Evolutionary conservation across 2,888 invertebrate genomes (phyloP).

Genomic region (Buathra laborator): DNA sequence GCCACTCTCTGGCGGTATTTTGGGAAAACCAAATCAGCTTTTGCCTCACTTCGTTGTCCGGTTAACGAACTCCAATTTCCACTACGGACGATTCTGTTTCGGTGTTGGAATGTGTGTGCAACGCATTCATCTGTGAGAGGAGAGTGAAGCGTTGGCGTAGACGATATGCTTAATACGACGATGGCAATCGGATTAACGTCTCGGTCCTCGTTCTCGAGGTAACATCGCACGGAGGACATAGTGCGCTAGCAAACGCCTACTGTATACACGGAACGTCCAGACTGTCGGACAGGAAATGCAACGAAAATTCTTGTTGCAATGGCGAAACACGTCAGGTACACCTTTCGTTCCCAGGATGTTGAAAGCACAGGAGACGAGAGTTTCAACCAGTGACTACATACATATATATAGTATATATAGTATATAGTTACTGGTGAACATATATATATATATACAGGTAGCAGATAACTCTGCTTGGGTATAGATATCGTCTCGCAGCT

Average conservation of each 20-base stretch:
- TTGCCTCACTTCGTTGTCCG: background rate
- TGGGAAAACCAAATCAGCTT: background rate
- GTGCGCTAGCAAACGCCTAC: background rate
- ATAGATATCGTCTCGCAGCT: conserved; percentile 13
- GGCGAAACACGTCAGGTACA: conserved; percentile 50
- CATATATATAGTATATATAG: background rate
- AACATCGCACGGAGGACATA: background rate
- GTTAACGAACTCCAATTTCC: conserved; percentile 15
- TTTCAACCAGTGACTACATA: conserved; percentile 25
- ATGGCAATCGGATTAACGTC: conserved; percentile 52
- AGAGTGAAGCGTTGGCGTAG: conserved; percentile 30
- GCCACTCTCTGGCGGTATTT: background rate
- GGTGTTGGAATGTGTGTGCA: background rate
- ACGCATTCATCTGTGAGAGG: background rate
- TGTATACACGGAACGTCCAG: conserved; percentile 21
- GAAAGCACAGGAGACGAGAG: conserved; percentile 6
- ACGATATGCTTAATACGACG: conserved; percentile 53
- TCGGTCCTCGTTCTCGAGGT: background rate
- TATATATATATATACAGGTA: too few species aligned
- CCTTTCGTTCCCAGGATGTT: conserved; percentile 36
- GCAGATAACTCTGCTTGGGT: background rate
- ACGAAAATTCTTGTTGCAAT: conserved; percentile 46
- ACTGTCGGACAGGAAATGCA: conserved; percentile 23
- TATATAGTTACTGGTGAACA: too few species aligned
- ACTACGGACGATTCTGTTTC: background rate